phyloP scores from a whole-genome alignment of 2,113 vertebrate genomes.

The Hassar affinis region DNA sequence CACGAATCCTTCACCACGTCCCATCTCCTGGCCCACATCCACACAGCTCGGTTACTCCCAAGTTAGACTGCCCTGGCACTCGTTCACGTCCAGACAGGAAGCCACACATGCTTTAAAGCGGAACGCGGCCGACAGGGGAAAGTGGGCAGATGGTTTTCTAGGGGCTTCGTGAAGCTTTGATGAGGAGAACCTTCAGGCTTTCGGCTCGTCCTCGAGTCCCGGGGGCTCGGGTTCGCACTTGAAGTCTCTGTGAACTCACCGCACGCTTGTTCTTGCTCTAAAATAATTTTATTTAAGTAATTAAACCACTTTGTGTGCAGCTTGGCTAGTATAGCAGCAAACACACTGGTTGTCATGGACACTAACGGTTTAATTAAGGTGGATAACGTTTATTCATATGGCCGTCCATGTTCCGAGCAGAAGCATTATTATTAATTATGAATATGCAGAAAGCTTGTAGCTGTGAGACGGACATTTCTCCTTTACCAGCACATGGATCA shows the following conservation, averaged over 20 bases:
- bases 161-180: neutral
- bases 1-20: neutral
- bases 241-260: neutral
- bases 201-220: neutral
- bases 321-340: too few relatives aligned
- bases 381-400: too few relatives aligned
- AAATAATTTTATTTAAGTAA: neutral
- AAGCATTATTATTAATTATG: too few relatives aligned
- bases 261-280: neutral
- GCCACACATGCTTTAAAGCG: neutral
- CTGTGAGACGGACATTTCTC: too few relatives aligned
- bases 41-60: neutral
- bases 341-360: too few relatives aligned
- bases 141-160: neutral
- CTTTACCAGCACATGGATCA: too few relatives aligned
- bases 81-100: neutral
- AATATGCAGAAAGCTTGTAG: too few relatives aligned
- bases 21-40: neutral
- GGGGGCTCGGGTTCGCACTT: neutral
- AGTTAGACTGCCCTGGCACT: neutral
- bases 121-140: conserved; percentile 39
- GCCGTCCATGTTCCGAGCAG: too few relatives aligned
- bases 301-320: neutral
- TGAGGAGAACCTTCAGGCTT: neutral
- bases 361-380: too few relatives aligned